Base-by-base conservation (phyloP, 2,113 vertebrate genomes). In the Engystomops pustulosus region DNA sequence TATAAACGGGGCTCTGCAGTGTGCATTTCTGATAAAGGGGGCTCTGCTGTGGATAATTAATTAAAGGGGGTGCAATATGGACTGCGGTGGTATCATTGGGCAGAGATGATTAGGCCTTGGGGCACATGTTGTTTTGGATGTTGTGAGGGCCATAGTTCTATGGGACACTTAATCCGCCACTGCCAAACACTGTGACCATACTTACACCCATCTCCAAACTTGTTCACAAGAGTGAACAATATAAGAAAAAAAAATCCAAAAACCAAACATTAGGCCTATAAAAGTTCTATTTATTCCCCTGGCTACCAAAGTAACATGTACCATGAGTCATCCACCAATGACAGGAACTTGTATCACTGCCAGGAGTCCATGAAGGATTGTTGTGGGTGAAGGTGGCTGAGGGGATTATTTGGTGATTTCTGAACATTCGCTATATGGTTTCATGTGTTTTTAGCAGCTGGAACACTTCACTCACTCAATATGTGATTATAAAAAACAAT, bases 311-410 rank as follows among this genome's bases (percentile, higher is more conserved):
- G 69, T 23, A 45, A 45, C 70, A 45, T 71, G 44, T 72, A 47
- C n/a, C 41, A 49, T 74, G n/a, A n/a, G n/a, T 49, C 70, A 74
- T 74, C 44, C 25, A 10, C 23, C 15, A 18, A 30, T 49, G 70
- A 74, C 44, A 32, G 70, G 14, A 74, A 74, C 70, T 74, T 74
- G 70, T 49, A 27, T 23, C 44, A 30, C 70, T 74, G 70, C 41
- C 70, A 47, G 23, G 11, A 74, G 44, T 18, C 70, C 70, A 74
- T 41, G 27, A 10, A 47, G 70, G 70, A 74, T 30, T 23, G 9
- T 41, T 17, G 23, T 45, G 25, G 70, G 44, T 74, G 70, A 74
- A 27, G n/a, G 70, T 18, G 23, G 44, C 41, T 20, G 44, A 44
- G 23, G n/a, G 23, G 69, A 72, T 27, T 18, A 20, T 17, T 74